Percentiles rank a stretch among this genome's conserved stretches.
phyloP scores from a whole-genome alignment of 2,113 vertebrate species.

The Dasyornis broadbenti region DNA sequence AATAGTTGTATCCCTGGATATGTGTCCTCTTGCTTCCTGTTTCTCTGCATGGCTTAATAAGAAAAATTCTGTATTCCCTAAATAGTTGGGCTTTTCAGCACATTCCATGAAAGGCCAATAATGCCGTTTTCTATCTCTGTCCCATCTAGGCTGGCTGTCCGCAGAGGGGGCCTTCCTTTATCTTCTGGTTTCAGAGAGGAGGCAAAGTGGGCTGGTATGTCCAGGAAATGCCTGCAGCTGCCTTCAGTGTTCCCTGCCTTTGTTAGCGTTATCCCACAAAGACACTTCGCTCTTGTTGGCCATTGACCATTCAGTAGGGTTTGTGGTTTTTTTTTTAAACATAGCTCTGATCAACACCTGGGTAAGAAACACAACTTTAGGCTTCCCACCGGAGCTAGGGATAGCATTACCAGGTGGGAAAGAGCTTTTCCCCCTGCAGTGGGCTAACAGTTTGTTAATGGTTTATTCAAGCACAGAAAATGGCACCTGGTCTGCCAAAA shows the following conservation, averaged over 20 bases:
- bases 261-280: neutral
- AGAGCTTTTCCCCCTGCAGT: neutral
- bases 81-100: neutral
- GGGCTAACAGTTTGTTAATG: neutral
- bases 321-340: neutral
- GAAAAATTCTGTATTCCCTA: neutral
- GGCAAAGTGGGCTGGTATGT: neutral
- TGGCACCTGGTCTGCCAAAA: neutral
- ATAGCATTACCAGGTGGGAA: neutral
- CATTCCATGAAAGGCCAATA: neutral
- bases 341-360: neutral
- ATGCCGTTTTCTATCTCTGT: neutral
- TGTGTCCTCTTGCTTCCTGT: neutral
- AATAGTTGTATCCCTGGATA: neutral
- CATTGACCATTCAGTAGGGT: neutral
- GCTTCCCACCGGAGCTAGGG: neutral
- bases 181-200: neutral
- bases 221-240: neutral
- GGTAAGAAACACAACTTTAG: neutral
- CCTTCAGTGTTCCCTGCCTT: neutral
- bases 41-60: neutral
- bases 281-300: neutral
- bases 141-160: neutral
- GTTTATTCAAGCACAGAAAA: conserved; percentile 9
- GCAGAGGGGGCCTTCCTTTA: neutral